Evolutionary conservation across 1,140 invertebrate genomes (phyloP).

Genomic region (Dryas iulia): DNA sequence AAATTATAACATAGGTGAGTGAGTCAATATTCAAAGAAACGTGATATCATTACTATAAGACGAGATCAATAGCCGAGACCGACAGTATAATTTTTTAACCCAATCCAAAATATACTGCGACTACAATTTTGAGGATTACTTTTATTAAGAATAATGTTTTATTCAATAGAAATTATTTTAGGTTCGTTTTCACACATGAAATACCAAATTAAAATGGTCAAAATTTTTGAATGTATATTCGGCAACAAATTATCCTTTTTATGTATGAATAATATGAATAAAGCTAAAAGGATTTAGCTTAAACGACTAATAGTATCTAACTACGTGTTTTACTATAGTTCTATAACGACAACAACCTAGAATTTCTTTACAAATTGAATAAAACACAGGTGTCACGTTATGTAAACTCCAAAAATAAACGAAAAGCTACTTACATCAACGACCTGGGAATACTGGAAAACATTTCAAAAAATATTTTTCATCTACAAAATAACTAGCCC

Average conservation of each 20-base stretch:
- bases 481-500: conserved; percentile 47
- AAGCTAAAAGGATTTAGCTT: background rate
- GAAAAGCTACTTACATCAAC: conserved; percentile 68
- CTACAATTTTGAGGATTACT: background rate
- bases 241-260: background rate
- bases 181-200: background rate
- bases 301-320: background rate
- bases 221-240: background rate
- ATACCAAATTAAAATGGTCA: background rate
- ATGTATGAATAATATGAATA: background rate
- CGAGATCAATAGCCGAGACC: conserved; percentile 23
- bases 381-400: conserved; percentile 76
- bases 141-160: background rate
- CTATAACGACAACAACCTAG: conserved; percentile 25
- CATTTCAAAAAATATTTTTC: conserved; percentile 71
- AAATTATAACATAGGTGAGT: background rate
- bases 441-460: conserved; percentile 70
- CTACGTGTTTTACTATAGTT: background rate
- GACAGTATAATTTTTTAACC: background rate
- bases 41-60: conserved; percentile 20
- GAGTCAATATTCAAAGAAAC: conserved; percentile 14
- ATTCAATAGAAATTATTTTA: background rate
- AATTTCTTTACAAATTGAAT: conserved; percentile 60
- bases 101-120: background rate
- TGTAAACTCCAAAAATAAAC: conserved; percentile 78